Evolutionary conservation across 2,888 invertebrate species (phyloP), one percentile per base, ranked within the genome.

Genomic region (Uloborus plumipes): DNA sequence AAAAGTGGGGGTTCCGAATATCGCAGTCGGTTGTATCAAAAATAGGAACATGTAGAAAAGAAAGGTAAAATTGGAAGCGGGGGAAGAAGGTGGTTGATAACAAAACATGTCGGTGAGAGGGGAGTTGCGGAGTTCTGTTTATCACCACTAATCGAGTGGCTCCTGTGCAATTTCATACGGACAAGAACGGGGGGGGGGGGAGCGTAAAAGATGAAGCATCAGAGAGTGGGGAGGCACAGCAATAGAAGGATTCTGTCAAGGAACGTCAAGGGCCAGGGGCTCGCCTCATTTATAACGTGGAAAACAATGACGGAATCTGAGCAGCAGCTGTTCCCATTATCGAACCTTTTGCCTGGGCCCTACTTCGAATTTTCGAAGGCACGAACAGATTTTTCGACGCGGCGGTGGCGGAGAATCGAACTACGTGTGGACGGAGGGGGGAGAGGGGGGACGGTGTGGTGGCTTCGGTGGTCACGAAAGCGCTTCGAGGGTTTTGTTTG

Each of bases 131-230:
- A 69, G 69, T 69, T 80, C 79, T 80, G 79, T 80, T 80, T 80
- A 80, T 80, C 79, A 80, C 79, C 67, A 67, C 79, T 80, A 80
- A 80, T 80, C 79, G 79, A 80, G 79, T 80, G 79, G 79, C 79
- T 65, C 72, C 79, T 58, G 67, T 58, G 79, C 71, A 80, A 80
- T 80, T 80, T 80, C 67, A 61, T 66, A 66, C 31, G 39, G 61
- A 51, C 72, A 22, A 50, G 64, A 47, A n/a, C n/a, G 70, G 47
- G 47, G 47, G 51, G 22, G 49, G 61, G 22, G 26, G 31, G 13
- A 13, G 18, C 18, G 4, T 51, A 51, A 66, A 66, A 66, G 66
- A 66, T 66, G 66, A 66, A 66, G 51, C 66, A 51, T 64, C 64
- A 16, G 64, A 26, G 61, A 14, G 62, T 26, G 31, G 39, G 53